Evolutionary conservation across 1,140 invertebrate genomes (phyloP).

Genomic region (Heterodera carotae): DNA sequence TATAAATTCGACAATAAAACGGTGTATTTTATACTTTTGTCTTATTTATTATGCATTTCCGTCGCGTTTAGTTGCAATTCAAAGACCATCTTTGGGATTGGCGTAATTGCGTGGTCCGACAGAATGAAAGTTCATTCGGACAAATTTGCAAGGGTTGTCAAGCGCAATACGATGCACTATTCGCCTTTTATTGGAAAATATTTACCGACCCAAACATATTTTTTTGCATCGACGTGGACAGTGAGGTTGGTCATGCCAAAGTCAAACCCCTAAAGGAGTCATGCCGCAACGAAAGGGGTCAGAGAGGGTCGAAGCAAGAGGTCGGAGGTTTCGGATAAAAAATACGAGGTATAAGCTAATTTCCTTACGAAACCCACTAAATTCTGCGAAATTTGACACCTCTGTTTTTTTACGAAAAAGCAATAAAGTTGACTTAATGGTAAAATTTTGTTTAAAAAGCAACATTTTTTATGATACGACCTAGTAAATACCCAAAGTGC

Average conservation of each 20-base stretch:
- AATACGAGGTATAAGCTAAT: too few species aligned
- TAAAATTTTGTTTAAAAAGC: too few species aligned
- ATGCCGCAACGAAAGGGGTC: too few species aligned
- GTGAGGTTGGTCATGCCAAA: neutral
- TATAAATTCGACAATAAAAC: slow-evolving; percentile 49
- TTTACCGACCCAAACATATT: slow-evolving; percentile 52
- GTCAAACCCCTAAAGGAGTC: too few species aligned
- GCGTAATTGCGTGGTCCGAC: slow-evolving; percentile 45
- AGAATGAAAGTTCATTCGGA: slow-evolving; percentile 32
- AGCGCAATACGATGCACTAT: slow-evolving; percentile 50
- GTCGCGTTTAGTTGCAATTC: slow-evolving; percentile 29
- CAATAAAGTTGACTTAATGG: too few species aligned
- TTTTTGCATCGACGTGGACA: slow-evolving; percentile 29
- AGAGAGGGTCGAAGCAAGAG: too few species aligned
- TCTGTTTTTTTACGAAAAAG: too few species aligned
- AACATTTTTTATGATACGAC: too few species aligned
- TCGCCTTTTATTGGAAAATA: slow-evolving; percentile 59
- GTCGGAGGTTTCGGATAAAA: too few species aligned
- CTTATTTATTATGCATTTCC: neutral
- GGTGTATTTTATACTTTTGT: neutral
- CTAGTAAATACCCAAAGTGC: too few species aligned
- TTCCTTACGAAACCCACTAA: too few species aligned
- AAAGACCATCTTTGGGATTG: slow-evolving; percentile 37
- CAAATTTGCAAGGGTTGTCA: slow-evolving; percentile 43
- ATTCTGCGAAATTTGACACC: too few species aligned